These are phyloP conservation scores for Elaphurus davidianus DNA, from an alignment of 2,113 vertebrate genomes.

Conservation along the genomic window DNA sequence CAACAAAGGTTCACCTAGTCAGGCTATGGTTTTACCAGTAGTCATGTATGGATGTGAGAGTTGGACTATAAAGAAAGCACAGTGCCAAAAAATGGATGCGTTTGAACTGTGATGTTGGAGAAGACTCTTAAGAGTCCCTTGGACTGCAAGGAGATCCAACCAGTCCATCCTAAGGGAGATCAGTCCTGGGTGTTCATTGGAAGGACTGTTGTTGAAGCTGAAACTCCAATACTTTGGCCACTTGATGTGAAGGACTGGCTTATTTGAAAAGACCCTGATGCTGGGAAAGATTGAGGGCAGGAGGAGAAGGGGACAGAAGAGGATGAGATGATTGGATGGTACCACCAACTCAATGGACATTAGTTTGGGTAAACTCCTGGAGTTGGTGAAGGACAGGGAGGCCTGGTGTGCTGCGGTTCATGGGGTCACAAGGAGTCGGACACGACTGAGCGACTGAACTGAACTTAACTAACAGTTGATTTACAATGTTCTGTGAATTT, in stretches of 20 bases:
- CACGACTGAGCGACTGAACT: not conserved
- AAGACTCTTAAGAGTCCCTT: not conserved
- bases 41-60: not conserved
- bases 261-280: not conserved
- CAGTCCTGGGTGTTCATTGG: not conserved
- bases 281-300: not conserved
- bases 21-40: not conserved
- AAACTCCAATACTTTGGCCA: not conserved
- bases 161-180: not conserved
- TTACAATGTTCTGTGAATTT: too few relatives aligned
- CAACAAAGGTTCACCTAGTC: not conserved
- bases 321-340: not conserved
- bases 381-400: not conserved
- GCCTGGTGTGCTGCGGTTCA: not conserved
- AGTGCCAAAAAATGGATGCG: not conserved
- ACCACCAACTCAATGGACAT: not conserved
- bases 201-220: not conserved
- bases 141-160: not conserved
- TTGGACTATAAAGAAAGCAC: not conserved
- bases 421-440: not conserved
- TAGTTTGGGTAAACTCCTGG: not conserved
- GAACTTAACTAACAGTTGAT: not conserved
- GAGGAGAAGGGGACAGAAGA: rapidly evolving
- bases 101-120: not conserved
- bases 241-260: not conserved